These are phyloP conservation scores for Heterodera schachtii DNA, from an alignment of 1,140 invertebrate species.

Conservation along the genomic window DNA sequence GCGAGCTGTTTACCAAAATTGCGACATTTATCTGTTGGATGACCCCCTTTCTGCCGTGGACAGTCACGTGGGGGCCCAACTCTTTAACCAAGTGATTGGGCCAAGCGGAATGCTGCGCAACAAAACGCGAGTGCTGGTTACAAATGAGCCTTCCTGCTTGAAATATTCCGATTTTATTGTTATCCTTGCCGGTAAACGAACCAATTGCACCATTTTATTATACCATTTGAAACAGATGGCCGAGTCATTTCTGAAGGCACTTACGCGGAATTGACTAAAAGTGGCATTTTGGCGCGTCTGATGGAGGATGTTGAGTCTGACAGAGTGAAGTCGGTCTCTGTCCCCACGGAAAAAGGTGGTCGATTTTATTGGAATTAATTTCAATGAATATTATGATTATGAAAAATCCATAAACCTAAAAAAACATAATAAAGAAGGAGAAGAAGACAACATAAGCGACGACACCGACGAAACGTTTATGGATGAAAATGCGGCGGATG, in stretches of 20 bases:
- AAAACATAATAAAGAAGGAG: background rate
- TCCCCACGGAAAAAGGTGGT: background rate
- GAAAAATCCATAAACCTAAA: background rate
- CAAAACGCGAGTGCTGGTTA: constrained; percentile 68
- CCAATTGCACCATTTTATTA: constrained; percentile 16
- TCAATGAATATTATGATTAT: background rate
- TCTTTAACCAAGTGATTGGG: constrained; percentile 85
- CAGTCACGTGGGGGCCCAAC: constrained; percentile 84
- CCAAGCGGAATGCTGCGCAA: constrained; percentile 72
- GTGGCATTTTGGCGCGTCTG: constrained; percentile 45
- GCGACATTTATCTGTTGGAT: constrained; percentile 88
- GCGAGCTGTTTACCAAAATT: constrained; percentile 85
- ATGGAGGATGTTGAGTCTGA: constrained; percentile 55
- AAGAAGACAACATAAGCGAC: constrained; percentile 35
- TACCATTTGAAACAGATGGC: constrained; percentile 30
- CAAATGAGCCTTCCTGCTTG: constrained; percentile 59
- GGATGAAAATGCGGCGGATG: constrained; percentile 43
- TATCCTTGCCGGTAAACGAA: constrained; percentile 43
- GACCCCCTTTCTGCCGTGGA: constrained; percentile 95
- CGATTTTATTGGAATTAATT: background rate
- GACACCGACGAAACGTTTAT: constrained; percentile 43
- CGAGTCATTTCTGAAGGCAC: constrained; percentile 28
- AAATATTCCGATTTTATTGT: constrained; percentile 55
- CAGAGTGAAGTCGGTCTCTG: constrained; percentile 1
- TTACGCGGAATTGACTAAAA: constrained; percentile 28